A percentile compares a stretch with the other conserved stretches of the same genome.
phyloP scores from a whole-genome alignment of 2,888 invertebrate species.

The Ctena decussata region DNA sequence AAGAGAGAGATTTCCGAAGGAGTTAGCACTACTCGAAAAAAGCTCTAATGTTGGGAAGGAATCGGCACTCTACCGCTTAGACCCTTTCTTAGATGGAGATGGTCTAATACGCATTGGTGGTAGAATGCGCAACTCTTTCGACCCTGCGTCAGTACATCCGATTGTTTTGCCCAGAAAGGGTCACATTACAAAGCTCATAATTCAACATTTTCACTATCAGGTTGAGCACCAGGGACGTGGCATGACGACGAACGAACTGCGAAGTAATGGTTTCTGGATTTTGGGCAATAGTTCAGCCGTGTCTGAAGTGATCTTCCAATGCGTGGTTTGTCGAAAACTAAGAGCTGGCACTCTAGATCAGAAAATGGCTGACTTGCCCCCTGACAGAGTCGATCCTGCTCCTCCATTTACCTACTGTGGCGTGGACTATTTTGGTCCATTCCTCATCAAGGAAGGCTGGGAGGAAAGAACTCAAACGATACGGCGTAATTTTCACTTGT shows the following conservation, averaged over 20 bases:
- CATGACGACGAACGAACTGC: conserved; percentile 59
- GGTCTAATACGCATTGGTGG: conserved; percentile 69
- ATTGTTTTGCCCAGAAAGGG: conserved; percentile 52
- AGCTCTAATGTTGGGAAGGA: neutral
- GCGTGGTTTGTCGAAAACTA: conserved; percentile 77
- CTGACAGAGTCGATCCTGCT: conserved; percentile 61
- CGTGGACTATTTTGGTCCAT: conserved; percentile 29
- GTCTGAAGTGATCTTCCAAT: conserved; percentile 66
- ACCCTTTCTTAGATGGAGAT: conserved; percentile 46
- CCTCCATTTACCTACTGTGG: conserved; percentile 36
- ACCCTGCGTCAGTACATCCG: conserved; percentile 42
- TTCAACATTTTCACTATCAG: conserved; percentile 63
- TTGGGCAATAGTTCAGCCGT: conserved; percentile 70
- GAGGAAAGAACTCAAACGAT: conserved; percentile 36
- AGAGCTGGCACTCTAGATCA: conserved; percentile 66
- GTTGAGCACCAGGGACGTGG: conserved; percentile 62
- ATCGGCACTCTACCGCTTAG: conserved; percentile 13
- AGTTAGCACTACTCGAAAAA: neutral
- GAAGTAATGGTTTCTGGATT: conserved; percentile 79
- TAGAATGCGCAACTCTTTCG: conserved; percentile 32
- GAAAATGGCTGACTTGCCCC: conserved; percentile 84
- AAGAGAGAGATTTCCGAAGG: neutral
- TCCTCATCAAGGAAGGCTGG: conserved; percentile 9
- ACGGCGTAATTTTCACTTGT: conserved; percentile 47
- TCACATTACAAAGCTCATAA: conserved; percentile 56